Evolutionary conservation across 2,797 vertebrate species (phyloP).

Genomic region (Chelidonichthys spinosus): DNA sequence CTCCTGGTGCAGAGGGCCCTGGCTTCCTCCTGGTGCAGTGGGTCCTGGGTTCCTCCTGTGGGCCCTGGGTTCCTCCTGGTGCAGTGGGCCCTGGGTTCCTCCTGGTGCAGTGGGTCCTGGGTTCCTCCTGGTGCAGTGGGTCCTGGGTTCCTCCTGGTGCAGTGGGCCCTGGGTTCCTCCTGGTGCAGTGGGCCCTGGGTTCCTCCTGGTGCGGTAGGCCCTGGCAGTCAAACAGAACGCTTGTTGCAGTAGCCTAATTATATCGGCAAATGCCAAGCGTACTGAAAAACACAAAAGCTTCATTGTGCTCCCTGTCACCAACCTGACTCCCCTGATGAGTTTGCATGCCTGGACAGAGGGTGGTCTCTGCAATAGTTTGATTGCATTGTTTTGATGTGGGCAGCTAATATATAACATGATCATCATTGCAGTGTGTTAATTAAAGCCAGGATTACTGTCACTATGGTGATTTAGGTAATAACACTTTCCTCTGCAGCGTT

Average conservation of each 20-base stretch:
- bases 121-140: too few species aligned
- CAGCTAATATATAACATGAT: conserved; percentile 41
- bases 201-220: too few species aligned
- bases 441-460: conserved; percentile 38
- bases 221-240: neutral
- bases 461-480: conserved; percentile 43
- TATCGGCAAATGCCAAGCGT: conserved; percentile 6
- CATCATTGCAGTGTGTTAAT: conserved; percentile 35
- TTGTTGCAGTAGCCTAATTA: neutral
- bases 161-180: too few species aligned
- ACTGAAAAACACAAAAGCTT: conserved; percentile 21
- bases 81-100: too few species aligned
- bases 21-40: too few species aligned
- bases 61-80: too few species aligned
- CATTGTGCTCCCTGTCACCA: neutral
- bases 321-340: neutral
- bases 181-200: too few species aligned
- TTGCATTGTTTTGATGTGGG: conserved; percentile 38
- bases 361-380: conserved; percentile 28
- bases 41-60: too few species aligned
- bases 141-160: too few species aligned
- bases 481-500: conserved; percentile 28
- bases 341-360: conserved; percentile 12
- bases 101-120: too few species aligned
- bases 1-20: too few species aligned